Evolutionary conservation across 2,797 vertebrate species (phyloP), one percentile per base, ranked within the genome.

Genomic region (Dermochelys coriacea): DNA sequence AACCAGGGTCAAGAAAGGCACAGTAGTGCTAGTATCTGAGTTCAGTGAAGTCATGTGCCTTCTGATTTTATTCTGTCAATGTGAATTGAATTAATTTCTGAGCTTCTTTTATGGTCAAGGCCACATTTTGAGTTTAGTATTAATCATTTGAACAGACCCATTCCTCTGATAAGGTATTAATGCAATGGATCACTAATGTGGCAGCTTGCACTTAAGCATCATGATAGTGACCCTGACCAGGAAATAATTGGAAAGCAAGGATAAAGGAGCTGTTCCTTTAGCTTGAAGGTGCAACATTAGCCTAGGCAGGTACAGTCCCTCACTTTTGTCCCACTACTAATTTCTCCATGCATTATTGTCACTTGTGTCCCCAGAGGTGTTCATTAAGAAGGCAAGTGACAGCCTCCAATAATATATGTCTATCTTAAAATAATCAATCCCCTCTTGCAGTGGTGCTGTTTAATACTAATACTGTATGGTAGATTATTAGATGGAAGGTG

Each of bases 391-490:
- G 91, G 85, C 91, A 86, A 71, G 88, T 96, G 97, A 97, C 97
- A 98, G 93, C 51, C 82, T 84, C 93, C 97, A 97, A 97, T 97
- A 97, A 98, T 95, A 93, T 85, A 95, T 89, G 95, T 97, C 97
- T 92, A 87, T 89, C 84, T 93, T 94, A 97, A 96, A 97, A 97
- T 97, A 97, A 97, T 12, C 87, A 93, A 96, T 98, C 90, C 89
- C 82, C 96, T 81, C 96, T 97, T 96, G 94, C 97, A 96, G 95
- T 80, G 93, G 94, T 92, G 92, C 97, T 97, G 95, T 96, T 96
- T 90, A 87, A 96, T 15, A 84, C 92, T 98, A 90, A 91, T 37
- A 91, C 87, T 96, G 92, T 91, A 95, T 1, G 86, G 94, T 52
- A 95, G 97, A 97, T 97, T 97, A 96, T 85, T 84, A 97, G 93